Conservation (phyloP, 2,888 invertebrate genomes). For the Venusia cambrica region DNA sequence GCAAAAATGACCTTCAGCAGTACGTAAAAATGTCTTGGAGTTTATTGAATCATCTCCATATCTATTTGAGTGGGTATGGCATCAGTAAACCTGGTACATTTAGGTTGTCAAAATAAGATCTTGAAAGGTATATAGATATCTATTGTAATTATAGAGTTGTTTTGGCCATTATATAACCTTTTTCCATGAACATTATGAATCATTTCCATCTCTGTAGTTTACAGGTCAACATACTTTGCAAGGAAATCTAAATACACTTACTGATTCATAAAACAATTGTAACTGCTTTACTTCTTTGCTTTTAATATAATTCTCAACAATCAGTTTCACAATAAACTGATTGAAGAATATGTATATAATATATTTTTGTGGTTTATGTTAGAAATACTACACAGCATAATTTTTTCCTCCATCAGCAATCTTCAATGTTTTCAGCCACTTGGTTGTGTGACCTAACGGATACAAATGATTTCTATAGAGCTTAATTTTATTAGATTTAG, state of each 20-base stretch:
- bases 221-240: slow-evolving; percentile 11
- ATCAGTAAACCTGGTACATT: slow-evolving; percentile 25
- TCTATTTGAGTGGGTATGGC: slow-evolving; percentile 14
- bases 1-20: slow-evolving; percentile 36
- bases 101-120: slow-evolving; percentile 1
- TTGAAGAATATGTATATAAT: too few species aligned
- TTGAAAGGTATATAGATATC: slow-evolving; percentile 2
- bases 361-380: too few species aligned
- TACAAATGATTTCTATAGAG: too few species aligned
- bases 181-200: slow-evolving; percentile 5
- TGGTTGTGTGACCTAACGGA: too few species aligned
- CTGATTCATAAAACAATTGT: slow-evolving; percentile 1
- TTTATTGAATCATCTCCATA: slow-evolving; percentile 24
- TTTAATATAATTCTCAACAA: too few species aligned
- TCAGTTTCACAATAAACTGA: too few species aligned
- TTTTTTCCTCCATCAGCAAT: too few species aligned
- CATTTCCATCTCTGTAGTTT: slow-evolving; percentile 4
- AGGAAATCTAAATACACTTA: not conserved
- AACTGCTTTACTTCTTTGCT: too few species aligned
- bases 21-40: slow-evolving; percentile 19
- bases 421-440: too few species aligned
- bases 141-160: slow-evolving; percentile 1
- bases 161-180: slow-evolving; percentile 4
- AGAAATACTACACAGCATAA: too few species aligned
- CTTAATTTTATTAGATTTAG: too few species aligned